These are phyloP conservation scores for Ginglymostoma cirratum DNA, from an alignment of 2,113 vertebrate species.

Conservation along the genomic window DNA sequence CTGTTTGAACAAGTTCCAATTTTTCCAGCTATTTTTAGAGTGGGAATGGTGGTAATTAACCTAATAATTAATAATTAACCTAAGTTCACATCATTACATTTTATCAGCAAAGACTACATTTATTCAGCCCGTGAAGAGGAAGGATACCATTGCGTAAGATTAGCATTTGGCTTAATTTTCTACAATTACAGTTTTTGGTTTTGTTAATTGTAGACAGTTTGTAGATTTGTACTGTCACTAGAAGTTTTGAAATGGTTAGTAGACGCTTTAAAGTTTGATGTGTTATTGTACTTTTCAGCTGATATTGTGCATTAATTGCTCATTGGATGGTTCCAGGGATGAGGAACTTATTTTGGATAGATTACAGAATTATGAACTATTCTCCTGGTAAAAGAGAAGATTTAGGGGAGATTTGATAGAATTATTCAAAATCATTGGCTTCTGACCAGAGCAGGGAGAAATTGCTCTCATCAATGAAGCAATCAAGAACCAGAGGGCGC, in stretches of 20 bases:
- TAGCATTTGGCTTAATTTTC: neutral
- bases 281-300: neutral
- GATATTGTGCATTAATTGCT: too few relatives aligned
- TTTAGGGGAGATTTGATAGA: neutral
- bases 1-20: neutral
- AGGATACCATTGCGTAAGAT: neutral
- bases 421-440: neutral
- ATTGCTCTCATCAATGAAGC: neutral
- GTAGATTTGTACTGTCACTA: neutral
- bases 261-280: neutral
- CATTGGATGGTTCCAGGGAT: too few relatives aligned
- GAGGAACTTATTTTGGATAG: too few relatives aligned
- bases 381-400: neutral
- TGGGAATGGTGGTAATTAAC: neutral
- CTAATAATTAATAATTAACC: too few relatives aligned
- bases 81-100: neutral
- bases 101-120: neutral
- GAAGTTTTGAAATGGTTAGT: neutral
- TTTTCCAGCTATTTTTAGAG: neutral
- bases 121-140: neutral
- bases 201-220: neutral
- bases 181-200: neutral
- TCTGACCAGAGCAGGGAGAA: neutral
- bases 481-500: neutral
- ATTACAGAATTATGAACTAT: neutral